Base-by-base conservation (phyloP, 2,888 invertebrate genomes). In the Uloborus plumipes region DNA sequence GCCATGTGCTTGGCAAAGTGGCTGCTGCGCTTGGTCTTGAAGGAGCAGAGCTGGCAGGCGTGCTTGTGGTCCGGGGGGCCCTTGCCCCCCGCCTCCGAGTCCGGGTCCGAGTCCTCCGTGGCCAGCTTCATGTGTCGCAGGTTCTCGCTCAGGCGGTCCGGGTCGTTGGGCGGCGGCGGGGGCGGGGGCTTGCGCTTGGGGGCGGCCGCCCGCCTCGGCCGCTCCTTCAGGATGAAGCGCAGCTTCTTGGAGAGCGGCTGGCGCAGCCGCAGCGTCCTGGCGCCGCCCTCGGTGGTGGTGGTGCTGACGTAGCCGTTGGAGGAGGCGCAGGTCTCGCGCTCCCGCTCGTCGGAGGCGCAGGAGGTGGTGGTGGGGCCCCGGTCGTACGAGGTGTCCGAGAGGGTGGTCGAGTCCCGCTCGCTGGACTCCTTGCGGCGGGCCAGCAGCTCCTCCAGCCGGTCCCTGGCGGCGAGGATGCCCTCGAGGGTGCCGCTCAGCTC, bases 21-120 rank as follows among this genome's bases (percentile, higher is more conserved):
- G 85, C 90, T 90, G 76, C 88, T 88, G 50, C 90, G 86, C 82
- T 89, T 90, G n/a, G 89, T 88, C 85, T 89, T 89, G 84, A 89
- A 90, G 0, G 90, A 90, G 84, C 90, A 90, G n/a, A 87, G 84
- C 4, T 86, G 86, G 82, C 90, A 90, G 84, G 88, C 89, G 85
- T 88, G 89, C 84, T 89, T 90, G 83, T 87, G 90, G 0, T 66
- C 72, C 15, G 66, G 62, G 4, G 78, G 64, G 7, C n/a, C 53
- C 0, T 53, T 53, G 1, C 53, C 71, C 14, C 50, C 55, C 22
- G 58, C 70, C 14, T 22, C 64, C 4, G 77, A 78, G 50, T 79
- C 78, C 7, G 62, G 26, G 51, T 69, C 66, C 31, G 62, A 71
- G 15, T 77, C 70, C 50, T 73, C 73, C 0, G 82, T 80, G 11